phyloP scores from a whole-genome alignment of 2,797 vertebrate genomes.

The Pelobates cultripes region DNA sequence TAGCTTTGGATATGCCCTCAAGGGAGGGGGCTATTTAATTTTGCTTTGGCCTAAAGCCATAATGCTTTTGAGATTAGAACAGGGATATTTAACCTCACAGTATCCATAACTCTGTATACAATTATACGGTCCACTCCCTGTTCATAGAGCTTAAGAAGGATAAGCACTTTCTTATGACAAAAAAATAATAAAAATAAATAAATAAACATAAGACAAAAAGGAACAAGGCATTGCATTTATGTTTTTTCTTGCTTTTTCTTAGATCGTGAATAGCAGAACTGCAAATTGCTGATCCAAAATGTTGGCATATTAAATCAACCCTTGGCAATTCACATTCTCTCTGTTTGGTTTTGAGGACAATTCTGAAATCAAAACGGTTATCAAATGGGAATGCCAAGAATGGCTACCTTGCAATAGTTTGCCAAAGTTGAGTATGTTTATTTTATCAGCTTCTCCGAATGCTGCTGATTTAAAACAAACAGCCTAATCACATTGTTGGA shows the following conservation, averaged over 20 bases:
- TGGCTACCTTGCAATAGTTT: not conserved
- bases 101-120: no score
- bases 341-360: not conserved
- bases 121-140: no score
- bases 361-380: not conserved
- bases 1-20: no score
- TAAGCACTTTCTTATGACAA: no score
- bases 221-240: not conserved
- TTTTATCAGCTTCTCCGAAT: not conserved
- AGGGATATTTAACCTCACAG: no score
- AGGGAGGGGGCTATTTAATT: no score
- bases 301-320: not conserved
- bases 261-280: not conserved
- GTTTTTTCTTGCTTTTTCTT: no score
- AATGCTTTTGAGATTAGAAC: no score
- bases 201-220: not conserved
- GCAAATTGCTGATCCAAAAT: not conserved
- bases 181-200: no score
- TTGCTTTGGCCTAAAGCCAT: no score
- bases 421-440: slow-evolving; percentile 16
- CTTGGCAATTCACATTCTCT: not conserved
- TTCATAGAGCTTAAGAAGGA: no score
- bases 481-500: slow-evolving; percentile 24
- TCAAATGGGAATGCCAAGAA: not conserved
- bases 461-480: slow-evolving; percentile 35